Conservation (phyloP, 2,888 invertebrate species). For the Selenia dentaria region DNA sequence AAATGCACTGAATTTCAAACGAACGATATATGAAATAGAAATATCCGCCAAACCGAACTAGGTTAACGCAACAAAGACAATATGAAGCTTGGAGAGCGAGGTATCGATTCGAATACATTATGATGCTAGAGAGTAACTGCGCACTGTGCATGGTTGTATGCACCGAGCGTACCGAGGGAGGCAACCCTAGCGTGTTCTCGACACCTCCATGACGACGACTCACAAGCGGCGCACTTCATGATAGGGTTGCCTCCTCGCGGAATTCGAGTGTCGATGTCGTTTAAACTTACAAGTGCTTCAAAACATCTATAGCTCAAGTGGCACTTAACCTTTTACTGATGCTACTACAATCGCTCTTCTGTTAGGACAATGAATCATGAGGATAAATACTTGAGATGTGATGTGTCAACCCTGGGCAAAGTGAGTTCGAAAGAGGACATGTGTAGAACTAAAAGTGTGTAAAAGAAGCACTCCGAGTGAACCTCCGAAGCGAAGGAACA, state of each 20-base stretch:
- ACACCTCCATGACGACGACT: slow-evolving; percentile 74
- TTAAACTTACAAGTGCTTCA: slow-evolving; percentile 18
- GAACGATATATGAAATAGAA: slow-evolving; percentile 17
- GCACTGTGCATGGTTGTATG: slow-evolving; percentile 58
- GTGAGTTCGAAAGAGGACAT: slow-evolving; percentile 12
- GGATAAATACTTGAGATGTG: slow-evolving; percentile 11
- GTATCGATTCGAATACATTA: slow-evolving; percentile 81
- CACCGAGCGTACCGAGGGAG: slow-evolving; percentile 62
- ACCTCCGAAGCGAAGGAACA: slow-evolving; percentile 12
- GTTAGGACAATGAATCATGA: slow-evolving; percentile 16
- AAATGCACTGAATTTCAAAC: slow-evolving; percentile 8
- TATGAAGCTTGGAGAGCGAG: slow-evolving; percentile 63
- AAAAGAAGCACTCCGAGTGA: slow-evolving; percentile 11
- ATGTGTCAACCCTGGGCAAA: slow-evolving; percentile 12
- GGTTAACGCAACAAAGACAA: slow-evolving; percentile 79
- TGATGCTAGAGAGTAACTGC: slow-evolving; percentile 64
- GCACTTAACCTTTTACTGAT: slow-evolving; percentile 25
- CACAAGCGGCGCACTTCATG: slow-evolving; percentile 65
- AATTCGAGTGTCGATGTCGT: slow-evolving; percentile 20
- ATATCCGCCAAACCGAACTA: slow-evolving; percentile 55
- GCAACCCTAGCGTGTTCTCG: slow-evolving; percentile 58
- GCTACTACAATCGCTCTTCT: slow-evolving; percentile 9
- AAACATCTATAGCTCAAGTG: slow-evolving; percentile 23
- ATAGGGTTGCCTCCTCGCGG: slow-evolving; percentile 54
- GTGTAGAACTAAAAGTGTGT: slow-evolving; percentile 13